phyloP scores from a whole-genome alignment of 2,888 invertebrate species.

The Selenia dentaria region DNA sequence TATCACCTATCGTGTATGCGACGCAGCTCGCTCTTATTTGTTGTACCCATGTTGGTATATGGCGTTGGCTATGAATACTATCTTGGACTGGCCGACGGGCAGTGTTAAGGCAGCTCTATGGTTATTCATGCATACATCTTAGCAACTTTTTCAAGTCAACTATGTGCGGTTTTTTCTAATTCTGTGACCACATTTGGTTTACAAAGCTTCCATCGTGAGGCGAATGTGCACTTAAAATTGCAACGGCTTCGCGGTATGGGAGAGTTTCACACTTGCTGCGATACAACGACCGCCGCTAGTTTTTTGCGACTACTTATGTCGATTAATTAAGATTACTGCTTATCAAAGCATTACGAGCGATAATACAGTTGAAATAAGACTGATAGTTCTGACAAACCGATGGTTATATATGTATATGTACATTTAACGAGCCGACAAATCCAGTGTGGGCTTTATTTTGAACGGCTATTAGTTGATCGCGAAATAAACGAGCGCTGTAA shows the following conservation, averaged over 20 bases:
- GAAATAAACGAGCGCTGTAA: too few relatives aligned
- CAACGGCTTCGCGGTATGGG: constrained; percentile 19
- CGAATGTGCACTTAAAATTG: constrained; percentile 21
- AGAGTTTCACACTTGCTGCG: constrained; percentile 25
- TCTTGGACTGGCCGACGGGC: too few relatives aligned
- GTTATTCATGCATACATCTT: too few relatives aligned
- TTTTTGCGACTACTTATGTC: constrained; percentile 18
- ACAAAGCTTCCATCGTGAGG: constrained; percentile 3
- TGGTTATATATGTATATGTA: too few relatives aligned
- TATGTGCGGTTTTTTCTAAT: constrained; percentile 1
- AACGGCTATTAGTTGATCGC: too few relatives aligned
- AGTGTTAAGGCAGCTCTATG: too few relatives aligned
- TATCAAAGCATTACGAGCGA: constrained; percentile 17
- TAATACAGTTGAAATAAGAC: constrained; percentile 19
- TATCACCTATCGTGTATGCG: too few relatives aligned
- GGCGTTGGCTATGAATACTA: too few relatives aligned
- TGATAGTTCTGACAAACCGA: constrained; percentile 10
- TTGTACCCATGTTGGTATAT: too few relatives aligned
- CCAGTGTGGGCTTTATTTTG: constrained; percentile 34
- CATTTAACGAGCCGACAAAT: too few relatives aligned
- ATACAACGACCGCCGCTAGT: constrained; percentile 3
- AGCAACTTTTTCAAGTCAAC: too few relatives aligned
- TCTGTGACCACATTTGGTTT: constrained; percentile 8
- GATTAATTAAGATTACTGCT: constrained; percentile 8
- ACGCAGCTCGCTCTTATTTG: too few relatives aligned